A percentile compares a stretch with the other conserved stretches of the same genome.
phyloP scores from a whole-genome alignment of 1,140 invertebrate species.

The Andricus grossulariae region DNA sequence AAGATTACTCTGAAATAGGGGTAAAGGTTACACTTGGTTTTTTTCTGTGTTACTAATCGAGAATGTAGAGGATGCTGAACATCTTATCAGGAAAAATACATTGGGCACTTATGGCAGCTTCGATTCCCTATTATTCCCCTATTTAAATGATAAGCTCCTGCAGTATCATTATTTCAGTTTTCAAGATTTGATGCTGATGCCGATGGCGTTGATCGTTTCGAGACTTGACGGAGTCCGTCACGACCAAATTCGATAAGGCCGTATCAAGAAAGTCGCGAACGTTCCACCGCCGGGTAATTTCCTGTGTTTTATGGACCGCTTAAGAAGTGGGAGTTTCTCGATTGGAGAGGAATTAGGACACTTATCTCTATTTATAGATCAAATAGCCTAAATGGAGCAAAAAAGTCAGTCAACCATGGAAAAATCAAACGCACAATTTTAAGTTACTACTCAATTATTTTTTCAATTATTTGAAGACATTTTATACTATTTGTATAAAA shows the following conservation, averaged over 20 bases:
- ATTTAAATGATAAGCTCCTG: constrained; percentile 26
- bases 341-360: constrained; percentile 69
- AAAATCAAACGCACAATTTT: constrained; percentile 21
- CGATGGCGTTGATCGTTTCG: constrained; percentile 34
- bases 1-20: too few species aligned
- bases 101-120: constrained; percentile 22
- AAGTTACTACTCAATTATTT: background rate
- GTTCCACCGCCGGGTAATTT: constrained; percentile 67
- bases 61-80: too few species aligned
- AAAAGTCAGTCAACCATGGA: constrained; percentile 36
- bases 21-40: too few species aligned
- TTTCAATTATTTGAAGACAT: background rate
- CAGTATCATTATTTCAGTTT: constrained; percentile 28
- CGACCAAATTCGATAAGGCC: constrained; percentile 56
- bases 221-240: constrained; percentile 45
- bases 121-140: constrained; percentile 19
- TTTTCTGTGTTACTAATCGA: too few species aligned
- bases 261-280: constrained; percentile 63
- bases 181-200: background rate
- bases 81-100: background rate
- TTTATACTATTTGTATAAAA: background rate
- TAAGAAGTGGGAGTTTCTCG: constrained; percentile 61
- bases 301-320: constrained; percentile 70
- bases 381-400: constrained; percentile 33
- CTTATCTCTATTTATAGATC: constrained; percentile 56